These are phyloP conservation scores for Saiga tatarica DNA, from an alignment of 2,113 vertebrate species.

Conservation along the genomic window DNA sequence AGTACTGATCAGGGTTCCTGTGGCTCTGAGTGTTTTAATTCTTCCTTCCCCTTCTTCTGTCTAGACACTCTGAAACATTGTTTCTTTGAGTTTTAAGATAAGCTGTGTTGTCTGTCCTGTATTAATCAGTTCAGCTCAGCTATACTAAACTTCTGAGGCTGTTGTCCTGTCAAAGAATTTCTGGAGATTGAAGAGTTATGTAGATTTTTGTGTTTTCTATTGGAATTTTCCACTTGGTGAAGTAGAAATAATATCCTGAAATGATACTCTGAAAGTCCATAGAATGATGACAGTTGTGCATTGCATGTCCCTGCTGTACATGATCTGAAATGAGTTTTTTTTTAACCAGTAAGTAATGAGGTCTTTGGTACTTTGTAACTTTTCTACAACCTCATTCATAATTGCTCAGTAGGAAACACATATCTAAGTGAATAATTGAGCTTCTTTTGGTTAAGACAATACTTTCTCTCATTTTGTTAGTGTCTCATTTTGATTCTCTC, in stretches of 20 bases:
- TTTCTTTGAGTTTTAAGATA: conserved; percentile 31
- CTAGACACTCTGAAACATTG: background rate
- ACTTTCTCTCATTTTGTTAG: background rate
- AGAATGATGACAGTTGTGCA: conserved; percentile 22
- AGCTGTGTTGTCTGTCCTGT: background rate
- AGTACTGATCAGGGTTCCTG: background rate
- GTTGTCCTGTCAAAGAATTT: background rate
- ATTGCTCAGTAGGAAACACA: background rate
- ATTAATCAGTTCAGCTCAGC: background rate
- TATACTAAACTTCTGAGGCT: background rate
- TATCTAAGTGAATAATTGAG: conserved; percentile 25
- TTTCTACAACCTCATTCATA: conserved; percentile 14
- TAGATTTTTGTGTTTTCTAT: background rate
- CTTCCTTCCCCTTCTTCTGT: background rate
- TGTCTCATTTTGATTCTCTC: background rate
- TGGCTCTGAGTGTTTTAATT: conserved; percentile 9
- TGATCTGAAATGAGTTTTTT: background rate
- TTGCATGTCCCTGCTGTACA: background rate
- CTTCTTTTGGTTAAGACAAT: conserved; percentile 10
- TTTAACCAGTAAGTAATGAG: background rate
- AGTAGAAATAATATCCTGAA: conserved; percentile 7
- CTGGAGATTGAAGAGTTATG: conserved; percentile 1
- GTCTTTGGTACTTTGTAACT: background rate
- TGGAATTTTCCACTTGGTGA: background rate
- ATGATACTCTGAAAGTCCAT: background rate